Base-by-base conservation (phyloP, 1,140 invertebrate species). In the Leptinotarsa defecta region DNA sequence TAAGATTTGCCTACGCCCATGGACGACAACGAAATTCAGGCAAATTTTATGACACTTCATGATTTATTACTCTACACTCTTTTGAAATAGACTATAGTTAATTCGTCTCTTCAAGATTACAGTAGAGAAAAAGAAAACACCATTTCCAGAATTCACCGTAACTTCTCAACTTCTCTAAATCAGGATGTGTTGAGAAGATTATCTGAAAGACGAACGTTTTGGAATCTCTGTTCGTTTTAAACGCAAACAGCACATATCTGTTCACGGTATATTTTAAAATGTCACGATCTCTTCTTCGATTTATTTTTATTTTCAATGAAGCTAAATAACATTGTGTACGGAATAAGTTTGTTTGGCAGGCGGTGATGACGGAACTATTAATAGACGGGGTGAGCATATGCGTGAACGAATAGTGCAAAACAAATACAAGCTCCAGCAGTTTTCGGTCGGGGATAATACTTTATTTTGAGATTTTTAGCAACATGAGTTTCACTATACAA, bases 201-300 rank as follows among this genome's bases (percentile, higher is more conserved):
- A 15, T 57, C 52, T 15, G 15, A 57, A 57, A 57, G 13, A 15
- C 52, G 52, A 71, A 34, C 48, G 71, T 78, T 78, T 78, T 76
- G 64, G 74, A 68, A 65, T 64, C 77, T 48, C 77, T 78, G 77
- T 64, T 61, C 43, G n/a, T 22, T 52, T 49, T 24, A 49, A 69
- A 62, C 52, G 71, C 76, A 77, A 77, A 77, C 73, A 77, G 71
- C 72, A 74, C 72, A 75, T 76, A 76, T 78, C 77, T 78, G 77
- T 78, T 78, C 75, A 76, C 77, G 72, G 74, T 78, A 76, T 78
- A 78, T 78, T 78, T 78, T 73, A 76, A 78, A 76, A 74, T 78
- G 77, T 78, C 77, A 78, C 75, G 77, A 57, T 75, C 67, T 64
- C 73, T 65, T 74, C 65, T 57, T 52, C 65, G 49, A 76, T 78